Percentiles rank a stretch among this genome's conserved stretches.
Conservation (phyloP, 2,113 vertebrate species). For the Tachycineta bicolor region DNA sequence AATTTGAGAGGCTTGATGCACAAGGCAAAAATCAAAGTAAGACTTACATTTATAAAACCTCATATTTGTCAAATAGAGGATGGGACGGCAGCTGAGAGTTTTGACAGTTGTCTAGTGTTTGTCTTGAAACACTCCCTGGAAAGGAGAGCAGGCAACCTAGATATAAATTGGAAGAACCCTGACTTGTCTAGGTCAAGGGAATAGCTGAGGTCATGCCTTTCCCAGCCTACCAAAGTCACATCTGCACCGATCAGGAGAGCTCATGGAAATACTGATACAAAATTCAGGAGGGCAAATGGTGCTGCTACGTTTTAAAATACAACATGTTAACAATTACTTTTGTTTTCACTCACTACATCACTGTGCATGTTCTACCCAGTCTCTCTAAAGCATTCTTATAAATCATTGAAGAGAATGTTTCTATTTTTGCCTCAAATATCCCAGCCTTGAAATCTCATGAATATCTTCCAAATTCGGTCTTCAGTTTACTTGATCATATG, state of each 20-base stretch:
- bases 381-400: conserved; percentile 77
- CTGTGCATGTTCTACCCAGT: conserved; percentile 71
- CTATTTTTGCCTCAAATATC: conserved; percentile 75
- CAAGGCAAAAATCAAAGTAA: conserved; percentile 15
- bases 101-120: background rate
- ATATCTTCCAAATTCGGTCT: conserved; percentile 73
- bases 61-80: background rate
- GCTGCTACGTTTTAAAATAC: conserved; percentile 3
- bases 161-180: conserved; percentile 42
- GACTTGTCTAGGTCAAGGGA: conserved; percentile 64
- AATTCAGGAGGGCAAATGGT: conserved; percentile 60
- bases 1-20: background rate
- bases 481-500: conserved; percentile 59
- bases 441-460: conserved; percentile 67
- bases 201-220: conserved; percentile 48
- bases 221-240: conserved; percentile 47
- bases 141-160: conserved; percentile 44
- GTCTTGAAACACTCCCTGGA: conserved; percentile 20
- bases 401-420: conserved; percentile 78
- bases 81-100: conserved; percentile 5
- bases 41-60: background rate
- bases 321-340: conserved; percentile 57
- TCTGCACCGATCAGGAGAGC: conserved; percentile 19
- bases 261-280: conserved; percentile 46
- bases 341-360: conserved; percentile 67